Evolutionary conservation across 2,797 vertebrate species (phyloP).

Genomic region (Thaleichthys pacificus): DNA sequence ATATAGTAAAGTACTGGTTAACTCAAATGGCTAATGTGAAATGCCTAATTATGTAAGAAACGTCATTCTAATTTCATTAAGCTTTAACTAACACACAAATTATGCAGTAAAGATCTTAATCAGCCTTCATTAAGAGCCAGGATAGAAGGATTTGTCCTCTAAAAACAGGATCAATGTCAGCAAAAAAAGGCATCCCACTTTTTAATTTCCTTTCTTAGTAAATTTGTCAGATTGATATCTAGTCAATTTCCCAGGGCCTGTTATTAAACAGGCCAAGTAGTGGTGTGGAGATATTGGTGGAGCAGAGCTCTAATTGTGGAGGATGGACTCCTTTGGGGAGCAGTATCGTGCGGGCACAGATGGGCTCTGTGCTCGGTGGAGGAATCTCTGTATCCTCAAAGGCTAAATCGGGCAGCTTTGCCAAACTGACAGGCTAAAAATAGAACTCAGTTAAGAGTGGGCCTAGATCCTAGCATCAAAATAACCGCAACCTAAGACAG

Average conservation of each 20-base stretch:
- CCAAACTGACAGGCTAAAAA: conserved; percentile 72
- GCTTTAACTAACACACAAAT: too few relatives aligned
- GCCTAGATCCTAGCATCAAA: conserved; percentile 56
- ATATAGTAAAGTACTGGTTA: too few relatives aligned
- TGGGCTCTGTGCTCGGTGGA: conserved; percentile 68
- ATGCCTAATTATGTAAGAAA: too few relatives aligned
- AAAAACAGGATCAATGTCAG: conserved; percentile 48
- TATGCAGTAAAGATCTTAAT: conserved; percentile 1
- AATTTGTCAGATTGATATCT: conserved; percentile 72
- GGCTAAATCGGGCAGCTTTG: conserved; percentile 62
- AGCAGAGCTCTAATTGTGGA: conserved; percentile 64
- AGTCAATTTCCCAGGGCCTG: conserved; percentile 70
- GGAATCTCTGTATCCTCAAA: conserved; percentile 69
- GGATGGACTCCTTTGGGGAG: conserved; percentile 62
- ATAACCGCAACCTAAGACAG: conserved; percentile 47
- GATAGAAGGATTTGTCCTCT: conserved; percentile 22
- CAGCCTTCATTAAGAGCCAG: conserved; percentile 22
- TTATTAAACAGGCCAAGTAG: conserved; percentile 57
- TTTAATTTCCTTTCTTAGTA: conserved; percentile 66
- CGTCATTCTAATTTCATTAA: too few relatives aligned
- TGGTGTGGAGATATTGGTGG: conserved; percentile 59
- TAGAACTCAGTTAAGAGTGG: conserved; percentile 56
- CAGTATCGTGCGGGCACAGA: conserved; percentile 67
- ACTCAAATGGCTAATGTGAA: too few relatives aligned
- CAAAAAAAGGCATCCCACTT: conserved; percentile 28